Evolutionary conservation across 2,888 invertebrate genomes (phyloP).

Genomic region (Julus scandinavius): DNA sequence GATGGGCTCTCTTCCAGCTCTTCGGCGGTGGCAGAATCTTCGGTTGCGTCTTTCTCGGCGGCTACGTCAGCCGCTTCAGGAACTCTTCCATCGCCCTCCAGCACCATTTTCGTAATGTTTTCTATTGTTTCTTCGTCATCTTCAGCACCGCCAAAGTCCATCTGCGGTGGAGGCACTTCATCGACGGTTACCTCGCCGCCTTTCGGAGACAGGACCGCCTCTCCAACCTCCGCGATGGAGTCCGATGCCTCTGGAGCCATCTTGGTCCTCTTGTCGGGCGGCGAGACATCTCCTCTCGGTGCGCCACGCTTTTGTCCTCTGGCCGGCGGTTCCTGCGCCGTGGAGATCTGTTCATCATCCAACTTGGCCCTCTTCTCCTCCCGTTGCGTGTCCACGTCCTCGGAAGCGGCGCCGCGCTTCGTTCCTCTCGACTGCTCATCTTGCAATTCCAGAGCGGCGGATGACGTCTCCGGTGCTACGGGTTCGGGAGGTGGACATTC

Average conservation of each 20-base stretch:
- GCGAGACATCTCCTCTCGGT: not conserved
- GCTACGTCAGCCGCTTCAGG: not conserved
- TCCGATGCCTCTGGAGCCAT: not conserved
- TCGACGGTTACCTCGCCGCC: not conserved
- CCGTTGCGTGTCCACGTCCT: not conserved
- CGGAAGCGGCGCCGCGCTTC: not conserved
- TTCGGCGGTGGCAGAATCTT: not conserved
- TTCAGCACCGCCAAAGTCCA: not conserved
- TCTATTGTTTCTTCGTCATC: slow-evolving; percentile 52
- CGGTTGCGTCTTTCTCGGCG: not conserved
- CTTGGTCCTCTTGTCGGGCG: not conserved
- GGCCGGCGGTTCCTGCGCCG: not conserved
- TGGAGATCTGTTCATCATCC: not conserved
- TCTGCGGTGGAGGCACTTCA: not conserved
- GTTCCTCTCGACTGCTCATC: not conserved
- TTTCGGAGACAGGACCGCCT: not conserved
- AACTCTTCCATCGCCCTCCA: not conserved
- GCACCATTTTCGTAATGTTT: slow-evolving; percentile 53
- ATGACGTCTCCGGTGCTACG: not conserved
- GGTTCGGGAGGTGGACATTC: not conserved
- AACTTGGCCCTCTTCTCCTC: slow-evolving; percentile 13
- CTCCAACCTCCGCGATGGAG: not conserved
- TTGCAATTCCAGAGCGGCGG: not conserved
- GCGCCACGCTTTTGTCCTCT: not conserved
- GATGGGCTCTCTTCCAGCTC: not conserved